Percentiles rank a stretch among this genome's conserved stretches.
phyloP scores from a whole-genome alignment of 1,140 invertebrate genomes.

The Drosophila orosa region DNA sequence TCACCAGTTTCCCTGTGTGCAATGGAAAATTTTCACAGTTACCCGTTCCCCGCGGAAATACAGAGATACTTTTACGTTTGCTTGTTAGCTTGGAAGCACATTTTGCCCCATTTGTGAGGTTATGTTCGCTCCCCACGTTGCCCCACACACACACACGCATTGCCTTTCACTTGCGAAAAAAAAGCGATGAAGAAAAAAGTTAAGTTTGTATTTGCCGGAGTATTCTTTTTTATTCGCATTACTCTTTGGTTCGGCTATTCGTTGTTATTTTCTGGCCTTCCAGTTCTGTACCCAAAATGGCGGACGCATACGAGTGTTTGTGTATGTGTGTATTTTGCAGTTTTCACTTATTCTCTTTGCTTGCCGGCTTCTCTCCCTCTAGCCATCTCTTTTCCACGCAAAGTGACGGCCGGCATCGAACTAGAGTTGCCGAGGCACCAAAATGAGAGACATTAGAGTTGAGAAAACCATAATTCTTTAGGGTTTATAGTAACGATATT shows the following conservation, averaged over 20 bases:
- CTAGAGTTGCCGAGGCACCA: constrained; percentile 52
- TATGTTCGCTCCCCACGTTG: constrained; percentile 63
- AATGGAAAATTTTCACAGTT: constrained; percentile 34
- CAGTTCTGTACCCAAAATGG: constrained; percentile 78
- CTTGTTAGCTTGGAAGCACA: constrained; percentile 53
- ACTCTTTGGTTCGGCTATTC: constrained; percentile 66
- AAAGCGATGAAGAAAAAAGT: constrained; percentile 45
- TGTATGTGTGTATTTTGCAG: constrained; percentile 55
- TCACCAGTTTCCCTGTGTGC: constrained; percentile 30
- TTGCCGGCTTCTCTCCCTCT: constrained; percentile 68
- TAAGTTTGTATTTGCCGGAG: constrained; percentile 64
- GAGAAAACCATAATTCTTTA: background rate
- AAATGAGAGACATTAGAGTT: constrained; percentile 19
- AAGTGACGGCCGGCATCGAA: constrained; percentile 49
- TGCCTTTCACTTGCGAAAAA: constrained; percentile 73
- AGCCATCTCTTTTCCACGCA: constrained; percentile 25
- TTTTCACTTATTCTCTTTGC: constrained; percentile 70
- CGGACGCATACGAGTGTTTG: constrained; percentile 50
- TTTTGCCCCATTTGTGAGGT: constrained; percentile 70
- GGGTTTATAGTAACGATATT: background rate
- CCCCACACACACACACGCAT: constrained; percentile 25
- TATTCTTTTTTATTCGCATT: constrained; percentile 73
- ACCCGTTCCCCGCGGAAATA: background rate
- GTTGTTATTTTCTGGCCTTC: constrained; percentile 76
- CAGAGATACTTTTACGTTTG: constrained; percentile 9